phyloP scores from a whole-genome alignment of 2,113 vertebrate species.

The Myanophis thanlyinensis region DNA sequence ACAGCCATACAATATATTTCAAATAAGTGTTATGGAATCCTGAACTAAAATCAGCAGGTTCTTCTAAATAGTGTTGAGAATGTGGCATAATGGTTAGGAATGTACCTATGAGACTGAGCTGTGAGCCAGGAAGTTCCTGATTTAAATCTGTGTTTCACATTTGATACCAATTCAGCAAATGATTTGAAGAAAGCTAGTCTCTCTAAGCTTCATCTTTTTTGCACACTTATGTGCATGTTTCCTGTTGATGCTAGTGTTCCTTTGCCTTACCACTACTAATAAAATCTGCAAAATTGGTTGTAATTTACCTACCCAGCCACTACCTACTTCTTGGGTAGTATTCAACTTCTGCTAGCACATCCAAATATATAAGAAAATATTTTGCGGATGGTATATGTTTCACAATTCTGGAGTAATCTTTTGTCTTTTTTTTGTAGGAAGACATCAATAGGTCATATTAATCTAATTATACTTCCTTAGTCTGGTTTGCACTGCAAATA shows the following conservation, averaged over 20 bases:
- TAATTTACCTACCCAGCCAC: background rate
- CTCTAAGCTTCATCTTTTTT: background rate
- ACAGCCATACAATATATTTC: background rate
- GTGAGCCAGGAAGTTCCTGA: background rate
- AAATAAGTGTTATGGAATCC: too few relatives aligned
- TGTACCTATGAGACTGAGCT: background rate
- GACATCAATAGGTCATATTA: background rate
- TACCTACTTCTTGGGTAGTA: background rate
- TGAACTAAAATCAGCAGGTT: background rate
- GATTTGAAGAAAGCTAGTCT: background rate
- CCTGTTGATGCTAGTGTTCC: background rate
- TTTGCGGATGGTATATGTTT: background rate
- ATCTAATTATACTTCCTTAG: slow-evolving; percentile 10
- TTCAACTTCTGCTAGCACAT: background rate
- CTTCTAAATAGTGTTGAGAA: background rate
- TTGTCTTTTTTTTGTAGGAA: background rate
- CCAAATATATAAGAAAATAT: background rate
- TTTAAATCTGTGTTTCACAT: background rate
- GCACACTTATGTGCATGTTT: background rate
- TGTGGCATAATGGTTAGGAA: background rate
- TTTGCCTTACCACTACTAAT: background rate
- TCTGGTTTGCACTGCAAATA: background rate
- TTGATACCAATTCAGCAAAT: background rate
- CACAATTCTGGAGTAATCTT: slow-evolving; percentile 9
- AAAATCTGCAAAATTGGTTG: background rate